Base-by-base conservation (phyloP, 2,888 invertebrate species). In the Papilio gigon region DNA sequence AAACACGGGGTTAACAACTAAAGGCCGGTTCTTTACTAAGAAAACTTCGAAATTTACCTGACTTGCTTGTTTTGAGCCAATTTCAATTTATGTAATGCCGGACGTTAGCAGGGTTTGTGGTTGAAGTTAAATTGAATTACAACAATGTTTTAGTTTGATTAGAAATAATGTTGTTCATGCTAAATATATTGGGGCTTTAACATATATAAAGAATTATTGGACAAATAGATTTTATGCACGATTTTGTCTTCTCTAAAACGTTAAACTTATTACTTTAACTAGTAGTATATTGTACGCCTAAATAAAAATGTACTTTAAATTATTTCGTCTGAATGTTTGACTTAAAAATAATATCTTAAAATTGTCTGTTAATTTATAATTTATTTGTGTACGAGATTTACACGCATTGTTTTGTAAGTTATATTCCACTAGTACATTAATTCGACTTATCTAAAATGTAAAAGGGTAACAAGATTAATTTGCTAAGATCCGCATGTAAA, bases 1-100 rank as follows among this genome's bases (percentile, higher is more conserved):
- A 85, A 84, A 82, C 79, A 81, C 72, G 71, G 74, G 76, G 76
- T 77, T 73, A 78, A 68, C 63, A 72, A 76, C 73, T 70, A 68
- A 70, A 71, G 74, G 72, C 71, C 67, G 67, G 71, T 71, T 75
- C 80, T 80, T 76, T 74, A 75, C 69, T 72, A 70, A 70, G 72
- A 77, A 73, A 71, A 72, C 73, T 82, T 78, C 75, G 73, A 73
- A 75, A 74, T 75, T 77, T 73, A 62, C 68, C 66, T 68, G 44
- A 71, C 63, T 27, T 37, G 47, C 67, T 72, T 65, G 71, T 73
- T 75, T 72, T 53, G 44, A 60, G 69, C 70, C 72, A 67, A 72
- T 72, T 71, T 61, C 71, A 73, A 72, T 74, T 75, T 74, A 71
- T 68, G 67, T 56, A 58, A 58, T 63, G 37, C 20, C 47, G 25